These are phyloP conservation scores for Heliocidaris tuberculata DNA, from an alignment of 35 echinoderm and acorn worm genomes.

Conservation along the genomic window DNA sequence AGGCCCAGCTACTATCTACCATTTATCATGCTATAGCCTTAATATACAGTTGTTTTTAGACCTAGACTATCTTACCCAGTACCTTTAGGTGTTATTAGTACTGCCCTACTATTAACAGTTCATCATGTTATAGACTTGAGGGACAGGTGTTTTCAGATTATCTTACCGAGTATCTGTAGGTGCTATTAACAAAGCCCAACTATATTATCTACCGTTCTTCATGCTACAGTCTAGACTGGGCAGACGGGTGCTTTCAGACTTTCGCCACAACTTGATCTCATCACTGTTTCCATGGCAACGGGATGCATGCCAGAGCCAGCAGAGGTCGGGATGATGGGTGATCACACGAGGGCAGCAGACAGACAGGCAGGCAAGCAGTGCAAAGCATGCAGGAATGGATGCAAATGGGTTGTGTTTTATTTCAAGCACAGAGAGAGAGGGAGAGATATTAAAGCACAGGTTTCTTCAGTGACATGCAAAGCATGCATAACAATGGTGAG, in stretches of 20 bases:
- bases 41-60: too few relatives aligned
- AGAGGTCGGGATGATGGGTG: background rate
- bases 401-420: background rate
- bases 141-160: too few relatives aligned
- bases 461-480: background rate
- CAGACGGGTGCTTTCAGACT: constrained; percentile 19
- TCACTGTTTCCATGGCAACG: constrained; percentile 29
- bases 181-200: background rate
- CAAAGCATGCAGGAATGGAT: background rate
- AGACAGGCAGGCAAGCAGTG: background rate
- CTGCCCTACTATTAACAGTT: too few relatives aligned
- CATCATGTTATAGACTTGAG: too few relatives aligned
- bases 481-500: background rate
- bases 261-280: constrained; percentile 26
- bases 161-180: background rate
- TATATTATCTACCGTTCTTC: background rate
- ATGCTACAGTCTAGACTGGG: background rate
- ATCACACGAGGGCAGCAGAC: background rate
- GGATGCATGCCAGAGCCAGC: background rate
- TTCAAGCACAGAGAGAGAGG: background rate
- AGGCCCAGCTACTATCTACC: too few relatives aligned
- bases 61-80: too few relatives aligned
- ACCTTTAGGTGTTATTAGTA: too few relatives aligned
- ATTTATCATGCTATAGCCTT: too few relatives aligned
- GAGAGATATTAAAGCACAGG: background rate